Percentiles rank a stretch among this genome's conserved stretches.
These are phyloP conservation scores for Molossus alvarezi DNA, from an alignment of 2,797 vertebrate genomes.

Conservation along the genomic window DNA sequence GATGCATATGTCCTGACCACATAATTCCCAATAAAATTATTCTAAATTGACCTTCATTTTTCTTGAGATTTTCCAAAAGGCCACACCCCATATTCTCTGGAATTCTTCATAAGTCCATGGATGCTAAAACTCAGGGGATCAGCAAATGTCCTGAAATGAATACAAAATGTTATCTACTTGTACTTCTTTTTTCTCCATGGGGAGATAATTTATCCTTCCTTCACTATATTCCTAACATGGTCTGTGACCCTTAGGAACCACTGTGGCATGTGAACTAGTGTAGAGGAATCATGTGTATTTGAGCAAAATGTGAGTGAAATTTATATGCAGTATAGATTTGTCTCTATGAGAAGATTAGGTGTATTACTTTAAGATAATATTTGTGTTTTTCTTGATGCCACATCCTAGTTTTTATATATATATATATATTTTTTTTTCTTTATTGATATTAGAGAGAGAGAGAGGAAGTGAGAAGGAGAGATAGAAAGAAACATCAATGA, in stretches of 20 bases:
- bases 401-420: constrained; percentile 41
- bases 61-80: constrained; percentile 69
- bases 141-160: constrained; percentile 43
- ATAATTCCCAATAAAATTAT: constrained; percentile 71
- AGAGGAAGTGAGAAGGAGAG: too few species aligned
- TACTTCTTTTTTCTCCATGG: not conserved
- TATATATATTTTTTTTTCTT: too few species aligned
- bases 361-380: constrained; percentile 62
- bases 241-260: constrained; percentile 6
- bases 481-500: too few species aligned
- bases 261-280: not conserved
- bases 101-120: constrained; percentile 24
- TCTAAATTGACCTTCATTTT: constrained; percentile 59
- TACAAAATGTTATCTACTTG: not conserved
- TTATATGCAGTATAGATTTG: not conserved
- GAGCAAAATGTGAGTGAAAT: constrained; percentile 55
- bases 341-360: not conserved
- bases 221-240: not conserved
- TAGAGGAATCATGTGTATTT: not conserved
- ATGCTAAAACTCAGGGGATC: not conserved
- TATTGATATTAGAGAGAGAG: too few species aligned
- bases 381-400: constrained; percentile 72
- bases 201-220: constrained; percentile 31
- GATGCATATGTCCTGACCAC: constrained; percentile 51
- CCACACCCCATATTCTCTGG: not conserved